Base-by-base conservation (phyloP, 2,113 vertebrate genomes). In the Spilogale gracilis region DNA sequence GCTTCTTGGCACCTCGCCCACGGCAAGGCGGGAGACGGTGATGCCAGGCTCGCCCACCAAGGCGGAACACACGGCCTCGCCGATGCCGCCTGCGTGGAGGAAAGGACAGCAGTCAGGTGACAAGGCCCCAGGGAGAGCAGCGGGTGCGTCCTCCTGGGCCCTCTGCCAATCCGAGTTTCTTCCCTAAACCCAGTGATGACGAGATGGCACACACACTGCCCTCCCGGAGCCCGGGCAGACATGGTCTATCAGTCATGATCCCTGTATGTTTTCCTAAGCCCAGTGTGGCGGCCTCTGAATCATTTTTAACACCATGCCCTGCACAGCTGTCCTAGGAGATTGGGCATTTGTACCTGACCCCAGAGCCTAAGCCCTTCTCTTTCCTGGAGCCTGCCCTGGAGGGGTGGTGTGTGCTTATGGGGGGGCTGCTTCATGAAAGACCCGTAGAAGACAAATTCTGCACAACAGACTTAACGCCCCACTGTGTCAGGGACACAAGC, bases 1-100 rank as follows among this genome's bases (percentile, higher is more conserved):
- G 0, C 99, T 99, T 91, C 99, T 99, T 7, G 99, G 99, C 45
- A 99, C 98, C 0, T 99, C 99, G 91, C 98, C 97, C 48, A 99
- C 99, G 0, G 99, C 99, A 98, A 99, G 97, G 67, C 99, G 99
- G 7, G 98, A 98, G 95, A 99, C 98, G 0, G 87, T 99, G 98
- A 99, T 93, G 0, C 99, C 99, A 2, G 99, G 99, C 97, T 99
- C 99, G 0, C 99, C 99, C 89, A 99, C 97, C 0, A 99, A 97
- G 0, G 99, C 99, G 3, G 99, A 98, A 0, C 98, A 99, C 95
- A 99, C 99, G 0, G 99, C 99, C 95, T 99, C 99, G 4, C 99
- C 99, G 6, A 99, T 99, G 98, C 99, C 99, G 96, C 99, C 99
- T 99, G 96, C 0, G 25, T 45, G 50, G 90, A n/a, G 83, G 17